These are phyloP conservation scores for Dryomyza anilis DNA, from an alignment of 2,888 invertebrate species.

Conservation along the genomic window DNA sequence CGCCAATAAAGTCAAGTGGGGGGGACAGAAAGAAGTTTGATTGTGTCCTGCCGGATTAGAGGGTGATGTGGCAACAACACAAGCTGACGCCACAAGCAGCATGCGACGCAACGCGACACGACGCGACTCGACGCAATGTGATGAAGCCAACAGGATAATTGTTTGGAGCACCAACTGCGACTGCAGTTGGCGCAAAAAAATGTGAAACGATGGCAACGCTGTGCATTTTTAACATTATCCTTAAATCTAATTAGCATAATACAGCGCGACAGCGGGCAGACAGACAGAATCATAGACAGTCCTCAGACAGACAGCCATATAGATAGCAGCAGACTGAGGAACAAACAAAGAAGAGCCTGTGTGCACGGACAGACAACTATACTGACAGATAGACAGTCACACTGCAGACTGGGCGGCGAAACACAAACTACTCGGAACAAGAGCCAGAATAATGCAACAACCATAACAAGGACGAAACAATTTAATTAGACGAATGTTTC, in stretches of 20 bases:
- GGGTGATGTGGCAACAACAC: neutral
- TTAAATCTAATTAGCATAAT: constrained; percentile 55
- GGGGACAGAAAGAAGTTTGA: neutral
- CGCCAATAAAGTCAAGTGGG: neutral
- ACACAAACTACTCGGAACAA: neutral
- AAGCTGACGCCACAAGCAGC: constrained; percentile 1
- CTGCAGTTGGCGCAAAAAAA: constrained; percentile 25
- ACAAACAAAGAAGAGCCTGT: neutral
- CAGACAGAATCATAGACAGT: constrained; percentile 18
- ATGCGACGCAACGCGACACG: neutral
- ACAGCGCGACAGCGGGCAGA: constrained; percentile 40
- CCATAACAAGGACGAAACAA: neutral
- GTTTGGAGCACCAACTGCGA: constrained; percentile 13
- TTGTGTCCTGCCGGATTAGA: neutral
- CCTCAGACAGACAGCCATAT: constrained; percentile 20
- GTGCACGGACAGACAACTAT: constrained; percentile 20
- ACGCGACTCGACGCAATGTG: neutral
- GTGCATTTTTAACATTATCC: constrained; percentile 49
- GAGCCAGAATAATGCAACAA: neutral
- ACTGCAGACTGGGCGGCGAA: constrained; percentile 8
- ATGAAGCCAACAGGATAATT: constrained; percentile 13
- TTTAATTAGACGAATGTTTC: no score
- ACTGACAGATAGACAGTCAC: constrained; percentile 7
- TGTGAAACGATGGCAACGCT: neutral
- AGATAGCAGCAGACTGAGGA: neutral